A percentile compares a stretch with the other conserved stretches of the same genome.
phyloP scores from a whole-genome alignment of 2,888 invertebrate species.

The Anodontia alba region DNA sequence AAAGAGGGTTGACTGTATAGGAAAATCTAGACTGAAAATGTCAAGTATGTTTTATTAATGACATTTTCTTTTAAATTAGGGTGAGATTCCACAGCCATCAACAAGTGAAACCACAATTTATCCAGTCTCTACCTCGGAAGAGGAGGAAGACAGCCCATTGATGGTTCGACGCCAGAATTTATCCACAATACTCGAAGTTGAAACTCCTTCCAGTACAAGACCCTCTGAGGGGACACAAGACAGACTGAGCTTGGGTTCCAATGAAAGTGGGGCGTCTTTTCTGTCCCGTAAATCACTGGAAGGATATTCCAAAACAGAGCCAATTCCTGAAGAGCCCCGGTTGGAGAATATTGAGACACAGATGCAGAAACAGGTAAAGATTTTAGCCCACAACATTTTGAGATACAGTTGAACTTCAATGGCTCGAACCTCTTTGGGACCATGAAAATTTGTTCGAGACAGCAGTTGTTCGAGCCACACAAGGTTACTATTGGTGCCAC shows the following conservation, averaged over 20 bases:
- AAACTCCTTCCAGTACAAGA: slow-evolving; percentile 68
- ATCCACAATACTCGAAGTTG: slow-evolving; percentile 79
- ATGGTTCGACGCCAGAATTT: slow-evolving; percentile 66
- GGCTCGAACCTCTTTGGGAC: too few species aligned
- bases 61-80: too few species aligned
- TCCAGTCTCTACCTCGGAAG: neutral
- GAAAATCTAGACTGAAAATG: too few species aligned
- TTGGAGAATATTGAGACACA: slow-evolving; percentile 57
- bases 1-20: too few species aligned
- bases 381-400: too few species aligned
- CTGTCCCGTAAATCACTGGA: slow-evolving; percentile 34
- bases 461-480: too few species aligned
- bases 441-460: too few species aligned
- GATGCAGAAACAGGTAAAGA: slow-evolving; percentile 39
- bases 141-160: slow-evolving; percentile 2
- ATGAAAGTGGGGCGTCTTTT: slow-evolving; percentile 36
- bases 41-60: too few species aligned
- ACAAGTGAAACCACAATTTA: neutral
- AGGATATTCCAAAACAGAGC: slow-evolving; percentile 5
- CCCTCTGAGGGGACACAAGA: slow-evolving; percentile 45
- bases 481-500: too few species aligned
- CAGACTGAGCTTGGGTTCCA: slow-evolving; percentile 31
- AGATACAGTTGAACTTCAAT: too few species aligned
- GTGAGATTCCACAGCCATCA: neutral
- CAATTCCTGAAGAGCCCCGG: slow-evolving; percentile 32